Percentiles rank a stretch among this genome's conserved stretches.
These are phyloP conservation scores for Cantharis rustica DNA, from an alignment of 2,888 invertebrate genomes.

Conservation along the genomic window DNA sequence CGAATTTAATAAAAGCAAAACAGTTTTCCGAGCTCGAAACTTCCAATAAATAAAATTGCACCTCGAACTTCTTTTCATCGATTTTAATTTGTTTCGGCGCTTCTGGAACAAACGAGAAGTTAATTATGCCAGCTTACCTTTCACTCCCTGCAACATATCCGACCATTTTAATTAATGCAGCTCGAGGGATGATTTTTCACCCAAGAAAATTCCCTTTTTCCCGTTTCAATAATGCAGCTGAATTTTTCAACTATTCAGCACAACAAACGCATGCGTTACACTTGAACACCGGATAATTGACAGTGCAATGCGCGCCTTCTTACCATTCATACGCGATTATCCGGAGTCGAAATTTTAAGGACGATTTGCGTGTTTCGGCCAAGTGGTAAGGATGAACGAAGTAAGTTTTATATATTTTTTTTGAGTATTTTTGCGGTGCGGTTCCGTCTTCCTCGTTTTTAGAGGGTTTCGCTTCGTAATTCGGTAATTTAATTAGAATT, in stretches of 20 bases:
- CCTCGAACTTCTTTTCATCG: neutral
- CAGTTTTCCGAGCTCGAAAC: neutral
- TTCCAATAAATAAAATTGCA: neutral
- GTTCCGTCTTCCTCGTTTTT: neutral
- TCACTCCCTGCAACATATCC: neutral
- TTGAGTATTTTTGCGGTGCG: neutral
- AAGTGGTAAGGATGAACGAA: neutral
- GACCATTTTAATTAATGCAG: neutral
- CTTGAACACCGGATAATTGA: conserved; percentile 33
- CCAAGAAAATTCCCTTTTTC: neutral
- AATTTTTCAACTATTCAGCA: conserved; percentile 3
- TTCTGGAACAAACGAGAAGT: neutral
- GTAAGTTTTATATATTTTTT: conserved; percentile 5
- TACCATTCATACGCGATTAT: conserved; percentile 25
- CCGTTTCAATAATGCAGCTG: neutral
- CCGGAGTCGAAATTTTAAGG: neutral
- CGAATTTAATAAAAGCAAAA: neutral
- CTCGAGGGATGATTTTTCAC: neutral
- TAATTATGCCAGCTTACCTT: neutral
- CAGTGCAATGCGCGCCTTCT: conserved; percentile 40
- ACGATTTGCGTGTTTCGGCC: neutral
- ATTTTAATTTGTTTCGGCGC: neutral
- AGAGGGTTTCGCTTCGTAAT: neutral
- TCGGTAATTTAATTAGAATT: neutral
- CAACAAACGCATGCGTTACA: conserved; percentile 31